Percentiles rank a stretch among this genome's conserved stretches.
These are phyloP conservation scores for Rhaphigaster nebulosa DNA, from an alignment of 2,888 invertebrate species.

Conservation along the genomic window DNA sequence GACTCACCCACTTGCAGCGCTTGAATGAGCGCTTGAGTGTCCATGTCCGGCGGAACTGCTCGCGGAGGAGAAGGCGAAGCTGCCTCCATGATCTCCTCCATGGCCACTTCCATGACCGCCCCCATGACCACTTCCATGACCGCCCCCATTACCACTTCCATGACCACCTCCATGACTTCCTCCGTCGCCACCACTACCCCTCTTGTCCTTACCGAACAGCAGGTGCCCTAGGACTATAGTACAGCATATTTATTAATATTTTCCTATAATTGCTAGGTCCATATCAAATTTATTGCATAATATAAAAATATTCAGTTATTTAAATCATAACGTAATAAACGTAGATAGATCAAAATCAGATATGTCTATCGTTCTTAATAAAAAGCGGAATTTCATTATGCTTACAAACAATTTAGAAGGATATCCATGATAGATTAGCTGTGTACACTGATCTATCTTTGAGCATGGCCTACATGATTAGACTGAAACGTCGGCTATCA, in stretches of 20 bases:
- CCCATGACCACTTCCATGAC: slow-evolving; percentile 66
- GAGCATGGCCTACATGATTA: too few relatives aligned
- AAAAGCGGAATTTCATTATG: too few relatives aligned
- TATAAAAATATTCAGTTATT: background rate
- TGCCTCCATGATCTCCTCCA: background rate
- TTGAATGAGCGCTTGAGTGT: background rate
- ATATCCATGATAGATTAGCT: too few relatives aligned
- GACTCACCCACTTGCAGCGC: background rate
- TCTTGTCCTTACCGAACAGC: background rate
- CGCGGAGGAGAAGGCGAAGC: background rate
- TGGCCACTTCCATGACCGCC: slow-evolving; percentile 63
- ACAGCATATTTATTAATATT: background rate
- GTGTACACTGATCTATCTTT: too few relatives aligned
- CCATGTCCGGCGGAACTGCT: slow-evolving; percentile 5
- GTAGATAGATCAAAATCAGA: too few relatives aligned
- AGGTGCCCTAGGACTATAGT: background rate
- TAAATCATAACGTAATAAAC: background rate
- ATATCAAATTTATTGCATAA: background rate
- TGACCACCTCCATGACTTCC: background rate
- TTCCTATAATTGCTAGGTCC: background rate
- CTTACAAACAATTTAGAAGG: too few relatives aligned
- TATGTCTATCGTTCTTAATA: too few relatives aligned
- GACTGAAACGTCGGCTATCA: too few relatives aligned
- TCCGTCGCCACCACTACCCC: background rate
- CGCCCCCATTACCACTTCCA: slow-evolving; percentile 67